A percentile compares a stretch with the other conserved stretches of the same genome.
Evolutionary conservation across 2,113 vertebrate species (phyloP).

Genomic region (Halcyon senegalensis): DNA sequence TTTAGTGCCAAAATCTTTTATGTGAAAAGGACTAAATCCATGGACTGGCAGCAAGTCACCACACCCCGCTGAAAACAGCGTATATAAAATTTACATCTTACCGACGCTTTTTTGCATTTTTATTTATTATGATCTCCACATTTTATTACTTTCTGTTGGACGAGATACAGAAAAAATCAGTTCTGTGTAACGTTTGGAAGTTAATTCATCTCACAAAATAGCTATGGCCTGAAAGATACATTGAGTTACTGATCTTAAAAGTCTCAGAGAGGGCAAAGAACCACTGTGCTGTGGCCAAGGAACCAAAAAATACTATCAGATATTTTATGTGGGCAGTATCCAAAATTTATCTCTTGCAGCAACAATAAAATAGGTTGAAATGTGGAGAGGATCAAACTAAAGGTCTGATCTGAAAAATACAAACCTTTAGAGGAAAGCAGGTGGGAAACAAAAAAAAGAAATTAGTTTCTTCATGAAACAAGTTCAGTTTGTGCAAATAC

Average conservation of each 20-base stretch:
- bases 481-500: not conserved
- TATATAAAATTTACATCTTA: not conserved
- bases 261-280: conserved; percentile 15
- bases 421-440: not conserved
- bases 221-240: not conserved
- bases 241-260: not conserved
- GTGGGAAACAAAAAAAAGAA: not conserved
- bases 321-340: not conserved
- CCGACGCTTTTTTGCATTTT: not conserved
- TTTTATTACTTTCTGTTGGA: not conserved
- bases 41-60: not conserved
- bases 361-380: not conserved
- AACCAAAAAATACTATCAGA: conserved; percentile 25
- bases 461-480: not conserved
- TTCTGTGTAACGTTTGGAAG: not conserved
- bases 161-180: not conserved
- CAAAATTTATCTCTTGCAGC: not conserved
- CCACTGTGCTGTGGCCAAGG: not conserved
- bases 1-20: not conserved
- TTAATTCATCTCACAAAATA: not conserved
- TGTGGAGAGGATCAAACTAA: not conserved
- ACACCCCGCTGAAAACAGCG: not conserved
- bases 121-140: not conserved
- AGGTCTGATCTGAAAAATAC: not conserved
- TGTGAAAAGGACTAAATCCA: not conserved